Conservation (phyloP, 2,113 vertebrate genomes). For the Bolborhynchus lineola region DNA sequence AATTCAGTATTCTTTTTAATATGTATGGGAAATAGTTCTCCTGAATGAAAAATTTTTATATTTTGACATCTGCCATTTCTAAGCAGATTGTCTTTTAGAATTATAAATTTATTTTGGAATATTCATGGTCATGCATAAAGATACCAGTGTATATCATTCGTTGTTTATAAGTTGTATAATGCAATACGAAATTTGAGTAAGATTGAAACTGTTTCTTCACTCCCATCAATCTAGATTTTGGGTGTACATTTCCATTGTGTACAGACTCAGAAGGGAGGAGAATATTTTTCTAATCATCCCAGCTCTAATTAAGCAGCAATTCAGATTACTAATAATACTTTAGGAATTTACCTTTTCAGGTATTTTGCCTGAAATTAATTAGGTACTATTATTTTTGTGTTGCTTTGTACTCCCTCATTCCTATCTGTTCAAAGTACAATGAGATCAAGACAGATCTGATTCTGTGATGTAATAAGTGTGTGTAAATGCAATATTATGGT, state of each 20-base stretch:
- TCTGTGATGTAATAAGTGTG: neutral
- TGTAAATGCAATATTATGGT: neutral
- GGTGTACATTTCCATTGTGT: neutral
- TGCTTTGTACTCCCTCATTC: neutral
- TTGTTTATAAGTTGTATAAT: neutral
- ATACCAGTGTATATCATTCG: accelerated
- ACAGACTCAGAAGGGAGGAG: neutral
- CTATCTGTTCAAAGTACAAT: neutral
- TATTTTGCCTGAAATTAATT: neutral
- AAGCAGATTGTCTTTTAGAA: neutral
- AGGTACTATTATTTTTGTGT: neutral
- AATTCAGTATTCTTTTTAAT: neutral
- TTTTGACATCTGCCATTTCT: neutral
- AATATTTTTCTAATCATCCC: neutral
- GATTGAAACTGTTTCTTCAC: neutral
- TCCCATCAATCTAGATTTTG: neutral
- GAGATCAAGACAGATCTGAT: neutral
- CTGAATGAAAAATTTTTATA: neutral
- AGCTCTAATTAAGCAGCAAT: neutral
- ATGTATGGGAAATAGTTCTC: neutral
- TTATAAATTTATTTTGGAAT: neutral
- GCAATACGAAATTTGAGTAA: neutral
- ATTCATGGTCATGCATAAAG: neutral
- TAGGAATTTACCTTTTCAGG: neutral
- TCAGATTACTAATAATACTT: neutral